Base-by-base conservation (phyloP, 2,113 vertebrate genomes). In the Pica pica region DNA sequence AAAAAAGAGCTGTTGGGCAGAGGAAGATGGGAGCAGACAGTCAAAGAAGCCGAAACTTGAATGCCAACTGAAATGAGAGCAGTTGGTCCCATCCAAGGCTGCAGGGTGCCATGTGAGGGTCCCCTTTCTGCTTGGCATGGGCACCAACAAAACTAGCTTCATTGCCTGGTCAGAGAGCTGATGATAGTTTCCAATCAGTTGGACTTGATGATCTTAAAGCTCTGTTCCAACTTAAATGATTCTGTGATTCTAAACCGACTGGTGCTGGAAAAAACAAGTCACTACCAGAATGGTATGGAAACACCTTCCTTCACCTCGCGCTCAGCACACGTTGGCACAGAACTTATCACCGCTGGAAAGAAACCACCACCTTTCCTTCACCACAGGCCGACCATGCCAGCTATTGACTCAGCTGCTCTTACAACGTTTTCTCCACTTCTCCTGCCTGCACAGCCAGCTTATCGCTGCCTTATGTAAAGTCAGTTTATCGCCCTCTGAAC, bases 271-370 rank as follows among this genome's bases (percentile, higher is more conserved):
- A 44, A 69, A 70, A 19, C 8, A 4, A 33, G 39, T 18, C 30
- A 9, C 37, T 28, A 56, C 50, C 76, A 71, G 53, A 50, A 64
- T 0, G 11, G 30, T 3, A 56, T 2, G 53, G 69, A 50, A 78
- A 78, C 27, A 30, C 10, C 16, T 47, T 42, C 49, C 49, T 69
- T 53, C 21, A 7, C 60, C 77, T 63, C 1, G 0, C 0, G 0
- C 17, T 37, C 4, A 44, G 23, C 16, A 10, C 4, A 13, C 1
- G 18, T 13, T 49, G 31, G 46, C 16, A 53, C 57, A 71, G 9
- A 85, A 69, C 37, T 33, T 53, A 64, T 1, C 37, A 26, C 10
- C 2, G 0, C 24, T 42, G 41, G 3, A 26, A 55, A 88, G 63
- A 57, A 85, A 84, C 31, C 46, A 22, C 14, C 3, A 35, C 60